Conservation (phyloP, 2,113 vertebrate genomes). For the Rhinichthys klamathensis region DNA sequence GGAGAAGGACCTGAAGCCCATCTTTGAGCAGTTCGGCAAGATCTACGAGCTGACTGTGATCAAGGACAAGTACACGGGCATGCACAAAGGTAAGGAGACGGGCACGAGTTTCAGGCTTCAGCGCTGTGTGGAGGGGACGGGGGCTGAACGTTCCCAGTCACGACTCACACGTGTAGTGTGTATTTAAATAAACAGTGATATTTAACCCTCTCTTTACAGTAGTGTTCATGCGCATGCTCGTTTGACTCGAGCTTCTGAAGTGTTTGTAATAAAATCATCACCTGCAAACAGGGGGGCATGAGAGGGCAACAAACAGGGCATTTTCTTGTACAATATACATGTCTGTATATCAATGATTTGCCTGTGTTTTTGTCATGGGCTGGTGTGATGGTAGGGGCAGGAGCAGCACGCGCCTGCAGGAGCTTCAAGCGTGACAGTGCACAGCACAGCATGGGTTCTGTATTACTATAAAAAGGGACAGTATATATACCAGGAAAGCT, state of each 20-base stretch:
- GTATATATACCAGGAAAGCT: neutral
- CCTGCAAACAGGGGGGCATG: neutral
- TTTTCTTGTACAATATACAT: neutral
- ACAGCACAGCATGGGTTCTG: neutral
- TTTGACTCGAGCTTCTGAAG: neutral
- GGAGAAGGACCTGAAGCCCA: conserved; percentile 4
- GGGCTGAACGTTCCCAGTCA: neutral
- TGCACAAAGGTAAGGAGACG: conserved; percentile 88
- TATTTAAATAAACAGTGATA: neutral
- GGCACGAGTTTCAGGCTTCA: neutral
- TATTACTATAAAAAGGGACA: neutral
- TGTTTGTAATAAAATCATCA: neutral
- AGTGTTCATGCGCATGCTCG: neutral
- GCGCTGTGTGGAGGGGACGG: neutral
- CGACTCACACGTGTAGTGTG: neutral
- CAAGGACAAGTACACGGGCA: conserved; percentile 97
- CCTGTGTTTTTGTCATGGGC: neutral
- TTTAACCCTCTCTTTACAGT: neutral
- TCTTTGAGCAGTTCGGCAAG: conserved; percentile 11
- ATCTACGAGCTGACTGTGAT: conserved; percentile 89
- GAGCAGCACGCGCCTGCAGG: neutral
- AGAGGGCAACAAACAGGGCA: neutral
- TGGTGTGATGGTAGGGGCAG: neutral
- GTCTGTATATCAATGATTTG: neutral
- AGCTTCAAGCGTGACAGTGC: neutral